phyloP scores from a whole-genome alignment of 2,113 vertebrate genomes.

The Mixornis gularis region DNA sequence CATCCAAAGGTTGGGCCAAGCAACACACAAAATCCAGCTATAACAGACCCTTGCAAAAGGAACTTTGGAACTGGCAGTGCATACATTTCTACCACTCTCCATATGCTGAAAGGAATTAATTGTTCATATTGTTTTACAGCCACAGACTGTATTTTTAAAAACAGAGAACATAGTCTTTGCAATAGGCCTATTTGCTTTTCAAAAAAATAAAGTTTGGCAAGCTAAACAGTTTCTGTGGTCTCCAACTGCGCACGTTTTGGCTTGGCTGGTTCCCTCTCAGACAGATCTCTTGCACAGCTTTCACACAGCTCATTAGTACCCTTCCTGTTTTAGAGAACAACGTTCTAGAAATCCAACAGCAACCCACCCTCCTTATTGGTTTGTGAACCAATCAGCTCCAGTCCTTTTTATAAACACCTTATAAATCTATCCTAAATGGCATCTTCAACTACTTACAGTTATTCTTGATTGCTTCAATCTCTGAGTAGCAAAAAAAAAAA shows the following conservation, averaged over 20 bases:
- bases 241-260: background rate
- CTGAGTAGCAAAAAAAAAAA: background rate
- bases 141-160: background rate
- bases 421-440: background rate
- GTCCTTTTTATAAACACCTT: background rate
- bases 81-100: background rate
- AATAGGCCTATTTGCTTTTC: background rate
- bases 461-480: background rate
- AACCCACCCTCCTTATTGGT: background rate
- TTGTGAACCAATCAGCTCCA: background rate
- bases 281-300: background rate
- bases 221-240: background rate
- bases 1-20: background rate
- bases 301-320: background rate
- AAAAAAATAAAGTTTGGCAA: background rate
- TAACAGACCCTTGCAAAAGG: background rate
- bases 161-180: background rate
- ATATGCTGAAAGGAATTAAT: background rate
- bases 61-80: fast-evolving
- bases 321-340: background rate
- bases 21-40: fast-evolving
- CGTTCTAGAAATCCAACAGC: background rate
- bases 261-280: background rate
- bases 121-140: background rate
- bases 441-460: background rate